Conservation (phyloP, 2,888 invertebrate genomes). For the Leucophenga montana region DNA sequence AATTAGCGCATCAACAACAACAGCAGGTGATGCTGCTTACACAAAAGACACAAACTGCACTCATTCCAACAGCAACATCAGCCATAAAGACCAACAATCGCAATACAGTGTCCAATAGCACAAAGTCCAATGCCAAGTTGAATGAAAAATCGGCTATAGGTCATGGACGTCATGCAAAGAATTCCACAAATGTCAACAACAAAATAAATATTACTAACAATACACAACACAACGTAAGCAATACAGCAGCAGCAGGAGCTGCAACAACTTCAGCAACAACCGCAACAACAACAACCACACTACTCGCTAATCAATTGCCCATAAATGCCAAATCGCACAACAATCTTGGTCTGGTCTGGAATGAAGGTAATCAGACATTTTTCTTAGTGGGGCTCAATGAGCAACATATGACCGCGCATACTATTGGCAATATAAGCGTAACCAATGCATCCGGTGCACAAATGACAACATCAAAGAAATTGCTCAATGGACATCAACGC, state of each 20-base stretch:
- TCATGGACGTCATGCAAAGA: constrained; percentile 21
- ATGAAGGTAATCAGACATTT: constrained; percentile 77
- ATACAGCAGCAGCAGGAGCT: constrained; percentile 27
- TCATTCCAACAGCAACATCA: constrained; percentile 72
- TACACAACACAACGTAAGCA: constrained; percentile 49
- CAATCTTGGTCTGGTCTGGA: constrained; percentile 78
- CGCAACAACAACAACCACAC: constrained; percentile 44
- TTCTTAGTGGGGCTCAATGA: constrained; percentile 75
- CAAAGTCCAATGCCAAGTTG: constrained; percentile 14
- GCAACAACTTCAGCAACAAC: constrained; percentile 42
- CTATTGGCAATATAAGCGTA: constrained; percentile 65
- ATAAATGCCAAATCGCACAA: constrained; percentile 73
- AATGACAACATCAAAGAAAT: constrained; percentile 61
- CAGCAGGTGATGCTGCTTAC: constrained; percentile 63
- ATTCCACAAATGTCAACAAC: constrained; percentile 35
- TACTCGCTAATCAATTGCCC: constrained; percentile 52
- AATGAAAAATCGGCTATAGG: background rate
- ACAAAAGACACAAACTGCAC: constrained; percentile 75
- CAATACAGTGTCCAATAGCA: constrained; percentile 9
- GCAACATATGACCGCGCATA: constrained; percentile 70
- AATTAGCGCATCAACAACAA: constrained; percentile 44
- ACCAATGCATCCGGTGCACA: constrained; percentile 56
- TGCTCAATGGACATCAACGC: constrained; percentile 75
- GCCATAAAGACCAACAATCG: background rate
- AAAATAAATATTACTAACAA: constrained; percentile 55